Percentiles rank a stretch among this genome's conserved stretches.
phyloP scores from a whole-genome alignment of 1,140 invertebrate species.

The Drosophila varians region DNA sequence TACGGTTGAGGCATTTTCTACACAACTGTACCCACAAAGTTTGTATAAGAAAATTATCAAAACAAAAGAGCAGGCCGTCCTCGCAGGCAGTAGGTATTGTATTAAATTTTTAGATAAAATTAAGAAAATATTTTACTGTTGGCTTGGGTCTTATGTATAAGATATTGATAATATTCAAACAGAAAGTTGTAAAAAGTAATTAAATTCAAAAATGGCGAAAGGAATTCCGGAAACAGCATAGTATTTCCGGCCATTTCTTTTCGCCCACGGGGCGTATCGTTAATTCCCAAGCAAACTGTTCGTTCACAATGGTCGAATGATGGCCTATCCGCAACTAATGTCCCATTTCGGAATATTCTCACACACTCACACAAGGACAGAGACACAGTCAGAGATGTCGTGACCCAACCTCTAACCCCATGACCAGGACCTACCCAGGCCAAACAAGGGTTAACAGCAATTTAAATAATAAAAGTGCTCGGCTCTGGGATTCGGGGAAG shows the following conservation, averaged over 20 bases:
- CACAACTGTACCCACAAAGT: slow-evolving; percentile 64
- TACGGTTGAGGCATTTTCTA: slow-evolving; percentile 40
- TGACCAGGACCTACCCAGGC: slow-evolving; percentile 44
- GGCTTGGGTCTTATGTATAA: too few species aligned
- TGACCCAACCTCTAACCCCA: slow-evolving; percentile 79
- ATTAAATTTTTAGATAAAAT: too few species aligned
- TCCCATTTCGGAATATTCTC: slow-evolving; percentile 70
- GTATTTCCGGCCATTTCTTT: not conserved
- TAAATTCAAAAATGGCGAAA: too few species aligned
- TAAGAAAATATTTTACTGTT: too few species aligned
- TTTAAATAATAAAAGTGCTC: slow-evolving; percentile 71
- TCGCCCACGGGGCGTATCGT: slow-evolving; percentile 9
- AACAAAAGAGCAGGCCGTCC: not conserved
- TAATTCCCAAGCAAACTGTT: slow-evolving; percentile 32
- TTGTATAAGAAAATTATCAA: slow-evolving; percentile 47
- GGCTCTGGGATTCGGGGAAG: slow-evolving; percentile 51
- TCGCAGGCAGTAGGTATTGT: too few species aligned
- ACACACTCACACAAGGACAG: slow-evolving; percentile 29
- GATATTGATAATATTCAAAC: too few species aligned
- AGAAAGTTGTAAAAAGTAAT: too few species aligned
- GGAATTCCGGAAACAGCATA: not conserved
- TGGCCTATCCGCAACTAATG: slow-evolving; percentile 30
- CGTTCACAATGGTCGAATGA: slow-evolving; percentile 52
- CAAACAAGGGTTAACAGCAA: slow-evolving; percentile 75
- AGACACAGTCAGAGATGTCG: slow-evolving; percentile 45